phyloP scores from a whole-genome alignment of 1,140 invertebrate genomes.

The Glomeris maerens region DNA sequence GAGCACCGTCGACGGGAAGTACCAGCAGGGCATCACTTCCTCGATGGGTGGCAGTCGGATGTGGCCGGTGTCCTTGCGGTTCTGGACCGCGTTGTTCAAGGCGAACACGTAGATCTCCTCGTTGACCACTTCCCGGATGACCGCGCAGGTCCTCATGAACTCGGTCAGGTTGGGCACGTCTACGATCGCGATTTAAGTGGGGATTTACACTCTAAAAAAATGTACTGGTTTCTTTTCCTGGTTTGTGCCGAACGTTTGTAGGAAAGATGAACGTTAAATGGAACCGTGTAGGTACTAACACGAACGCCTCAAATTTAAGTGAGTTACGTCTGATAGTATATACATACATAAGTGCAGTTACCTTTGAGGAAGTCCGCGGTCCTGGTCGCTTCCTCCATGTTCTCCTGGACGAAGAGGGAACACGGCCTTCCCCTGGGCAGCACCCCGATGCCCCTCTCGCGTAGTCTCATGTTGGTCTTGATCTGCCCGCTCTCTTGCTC shows the following conservation, averaged over 20 bases:
- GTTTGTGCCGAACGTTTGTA: too few species aligned
- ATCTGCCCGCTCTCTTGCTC: not conserved
- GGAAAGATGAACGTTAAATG: too few species aligned
- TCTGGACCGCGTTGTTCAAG: constrained; percentile 16
- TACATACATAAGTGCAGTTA: constrained; percentile 5
- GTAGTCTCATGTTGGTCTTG: not conserved
- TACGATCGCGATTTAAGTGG: not conserved
- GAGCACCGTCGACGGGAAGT: constrained; percentile 15
- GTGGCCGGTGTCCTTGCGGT: constrained; percentile 16
- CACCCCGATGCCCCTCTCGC: constrained; percentile 6
- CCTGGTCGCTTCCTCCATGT: constrained; percentile 5
- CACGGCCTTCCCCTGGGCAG: constrained; percentile 2
- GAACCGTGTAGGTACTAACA: too few species aligned
- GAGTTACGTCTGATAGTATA: too few species aligned
- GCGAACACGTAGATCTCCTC: constrained; percentile 23
- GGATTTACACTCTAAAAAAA: not conserved
- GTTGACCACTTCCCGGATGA: constrained; percentile 19
- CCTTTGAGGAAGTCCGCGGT: not conserved
- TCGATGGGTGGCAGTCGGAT: constrained; percentile 17
- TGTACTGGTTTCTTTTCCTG: too few species aligned
- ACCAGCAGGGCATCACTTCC: constrained; percentile 17
- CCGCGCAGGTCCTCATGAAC: constrained; percentile 1
- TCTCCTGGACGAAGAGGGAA: not conserved
- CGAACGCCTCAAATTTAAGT: too few species aligned
- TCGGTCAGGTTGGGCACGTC: not conserved